phyloP scores from a whole-genome alignment of 2,888 invertebrate genomes.

The Autographa gamma region DNA sequence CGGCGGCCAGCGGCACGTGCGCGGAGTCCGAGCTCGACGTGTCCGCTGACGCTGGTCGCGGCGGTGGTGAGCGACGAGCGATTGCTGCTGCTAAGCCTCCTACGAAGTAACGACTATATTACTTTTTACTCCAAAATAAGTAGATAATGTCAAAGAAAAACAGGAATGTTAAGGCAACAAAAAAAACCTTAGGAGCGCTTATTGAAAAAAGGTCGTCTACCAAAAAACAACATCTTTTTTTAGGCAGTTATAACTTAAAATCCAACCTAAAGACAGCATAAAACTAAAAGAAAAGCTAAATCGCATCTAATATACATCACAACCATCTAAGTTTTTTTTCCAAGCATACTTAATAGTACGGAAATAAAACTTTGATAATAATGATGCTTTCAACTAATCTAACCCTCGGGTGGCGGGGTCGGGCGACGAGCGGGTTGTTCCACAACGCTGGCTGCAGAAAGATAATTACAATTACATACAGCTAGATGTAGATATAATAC shows the following conservation, averaged over 20 bases:
- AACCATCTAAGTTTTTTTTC: neutral
- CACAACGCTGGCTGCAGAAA: constrained; percentile 37
- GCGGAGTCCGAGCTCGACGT: constrained; percentile 88
- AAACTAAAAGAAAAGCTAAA: neutral
- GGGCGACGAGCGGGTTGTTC: constrained; percentile 37
- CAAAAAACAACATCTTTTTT: neutral
- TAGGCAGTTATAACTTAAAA: neutral
- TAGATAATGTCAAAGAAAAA: neutral
- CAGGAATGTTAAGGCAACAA: neutral
- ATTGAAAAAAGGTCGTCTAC: neutral
- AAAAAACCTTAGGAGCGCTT: neutral
- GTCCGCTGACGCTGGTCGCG: constrained; percentile 87
- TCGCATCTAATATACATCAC: neutral
- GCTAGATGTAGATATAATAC: constrained; percentile 4
- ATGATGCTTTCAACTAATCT: constrained; percentile 11
- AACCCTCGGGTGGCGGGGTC: constrained; percentile 45
- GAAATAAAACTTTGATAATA: neutral
- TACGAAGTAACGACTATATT: neutral
- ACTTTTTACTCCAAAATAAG: neutral
- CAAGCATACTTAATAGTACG: neutral
- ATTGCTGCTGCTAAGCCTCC: constrained; percentile 59
- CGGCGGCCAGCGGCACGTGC: constrained; percentile 79
- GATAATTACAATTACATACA: constrained; percentile 33
- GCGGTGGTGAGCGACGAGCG: constrained; percentile 78
- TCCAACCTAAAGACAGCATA: neutral